Base-by-base conservation (phyloP, 2,888 invertebrate genomes). In the Perizoma flavofasciatum region DNA sequence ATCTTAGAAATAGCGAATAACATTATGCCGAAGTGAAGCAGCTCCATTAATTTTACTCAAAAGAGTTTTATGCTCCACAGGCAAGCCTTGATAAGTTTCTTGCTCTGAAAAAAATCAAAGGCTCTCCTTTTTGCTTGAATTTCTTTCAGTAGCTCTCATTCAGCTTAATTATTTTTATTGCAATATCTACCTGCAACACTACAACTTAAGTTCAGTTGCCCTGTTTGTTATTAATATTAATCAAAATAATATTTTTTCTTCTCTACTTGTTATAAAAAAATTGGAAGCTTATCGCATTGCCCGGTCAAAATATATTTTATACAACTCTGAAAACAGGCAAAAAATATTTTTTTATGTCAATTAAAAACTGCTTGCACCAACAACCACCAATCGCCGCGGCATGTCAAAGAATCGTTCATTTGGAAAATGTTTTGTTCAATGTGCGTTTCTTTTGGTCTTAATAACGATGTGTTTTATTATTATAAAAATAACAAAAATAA, bases 21-120 rank as follows among this genome's bases (percentile, higher is more conserved):
- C 52, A 56, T 61, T 56, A 56, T 54, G 53, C 53, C 53, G 43
- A 57, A 57, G 54, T 47, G 57, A 61, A 54, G 57, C 50, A 54
- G 40, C 57, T 59, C 64, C 63, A 68, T 68, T 68, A 68, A 62
- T 66, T 67, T 59, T 67, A 39, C 59, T 57, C 64, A 61, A 63
- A 59, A 33, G 55, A 60, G 45, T 55, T 66, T 68, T 68, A 61
- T 56, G 58, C 58, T 60, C 45, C 50, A 57, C 50, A 57, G 59
- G 63, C 62, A 66, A 63, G 57, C 61, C 61, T 63, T 55, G 46
- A 63, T 66, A 70, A 63, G 63, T 64, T 65, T 61, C 57, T 68
- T 68, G 67, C 68, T 67, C 65, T 63, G 57, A 55, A 62, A 67
- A 69, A 69, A 69, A 67, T 56, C 63, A 66, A 64, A 66, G 69